phyloP scores from a whole-genome alignment of 2,888 invertebrate species.

The Malacosoma neustria region DNA sequence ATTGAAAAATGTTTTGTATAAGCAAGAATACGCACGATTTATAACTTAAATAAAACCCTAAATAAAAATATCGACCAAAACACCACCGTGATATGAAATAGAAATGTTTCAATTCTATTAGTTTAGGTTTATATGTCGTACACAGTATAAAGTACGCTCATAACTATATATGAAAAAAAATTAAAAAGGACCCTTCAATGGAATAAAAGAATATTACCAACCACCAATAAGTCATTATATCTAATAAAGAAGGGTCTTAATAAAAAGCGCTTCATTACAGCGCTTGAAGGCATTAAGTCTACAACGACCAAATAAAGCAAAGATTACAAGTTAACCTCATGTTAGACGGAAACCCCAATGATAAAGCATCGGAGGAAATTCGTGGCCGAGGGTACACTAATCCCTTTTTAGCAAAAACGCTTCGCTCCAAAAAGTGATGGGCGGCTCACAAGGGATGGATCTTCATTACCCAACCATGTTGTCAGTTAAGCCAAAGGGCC shows the following conservation, averaged over 20 bases:
- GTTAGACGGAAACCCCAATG: slow-evolving; percentile 71
- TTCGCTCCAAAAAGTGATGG: slow-evolving; percentile 73
- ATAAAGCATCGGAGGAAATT: slow-evolving; percentile 73
- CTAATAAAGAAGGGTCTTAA: slow-evolving; percentile 48
- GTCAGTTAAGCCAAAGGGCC: slow-evolving; percentile 67
- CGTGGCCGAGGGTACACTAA: slow-evolving; percentile 68
- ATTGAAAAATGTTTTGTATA: no score
- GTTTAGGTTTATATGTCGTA: no score
- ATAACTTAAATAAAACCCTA: no score
- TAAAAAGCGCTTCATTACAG: slow-evolving; percentile 62
- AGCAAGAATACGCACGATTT: no score
- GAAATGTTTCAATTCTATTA: no score
- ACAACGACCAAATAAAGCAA: slow-evolving; percentile 70
- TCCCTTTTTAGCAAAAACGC: slow-evolving; percentile 75
- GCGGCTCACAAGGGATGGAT: slow-evolving; percentile 65
- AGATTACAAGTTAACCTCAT: slow-evolving; percentile 75
- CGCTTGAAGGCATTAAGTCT: slow-evolving; percentile 60
- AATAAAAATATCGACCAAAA: no score
- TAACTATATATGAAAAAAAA: neutral
- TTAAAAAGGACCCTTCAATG: neutral
- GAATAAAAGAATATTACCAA: slow-evolving; percentile 7
- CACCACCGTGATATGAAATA: no score
- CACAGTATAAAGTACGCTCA: no score
- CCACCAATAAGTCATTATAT: slow-evolving; percentile 13
- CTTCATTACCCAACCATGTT: slow-evolving; percentile 70